Conservation (phyloP, 2,888 invertebrate genomes). For the Xanthia togata region DNA sequence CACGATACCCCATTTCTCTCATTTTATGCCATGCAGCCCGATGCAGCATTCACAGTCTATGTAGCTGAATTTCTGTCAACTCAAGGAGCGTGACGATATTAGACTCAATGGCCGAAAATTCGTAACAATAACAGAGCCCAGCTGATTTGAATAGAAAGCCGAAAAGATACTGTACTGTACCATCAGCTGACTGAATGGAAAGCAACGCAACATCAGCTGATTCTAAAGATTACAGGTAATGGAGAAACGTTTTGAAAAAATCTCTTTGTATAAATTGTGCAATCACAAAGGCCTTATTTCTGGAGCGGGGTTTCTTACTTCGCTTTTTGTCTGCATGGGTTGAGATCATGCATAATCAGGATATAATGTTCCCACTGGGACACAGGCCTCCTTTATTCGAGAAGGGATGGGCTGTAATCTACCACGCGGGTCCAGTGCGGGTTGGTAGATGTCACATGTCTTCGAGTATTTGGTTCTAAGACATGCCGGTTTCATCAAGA, state of each 20-base stretch:
- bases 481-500: no score
- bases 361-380: no score
- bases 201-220: constrained; percentile 27
- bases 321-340: not conserved
- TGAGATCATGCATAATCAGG: no score
- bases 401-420: no score
- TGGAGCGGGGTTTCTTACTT: no score
- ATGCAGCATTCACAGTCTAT: no score
- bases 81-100: constrained; percentile 4
- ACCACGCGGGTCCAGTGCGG: no score
- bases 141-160: constrained; percentile 43
- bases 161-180: constrained; percentile 18
- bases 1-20: no score
- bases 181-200: constrained; percentile 11
- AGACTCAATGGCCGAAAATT: not conserved
- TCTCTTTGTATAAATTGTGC: constrained; percentile 8
- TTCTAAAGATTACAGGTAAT: constrained; percentile 27
- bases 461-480: no score
- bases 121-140: constrained; percentile 9
- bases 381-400: no score
- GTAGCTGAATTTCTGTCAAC: not conserved
- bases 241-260: constrained; percentile 1
- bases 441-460: no score
- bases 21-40: no score
- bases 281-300: constrained; percentile 5